Percentiles rank a stretch among this genome's conserved stretches.
Conservation (phyloP, 2,113 vertebrate species). For the Corythoichthys haematopterus region DNA sequence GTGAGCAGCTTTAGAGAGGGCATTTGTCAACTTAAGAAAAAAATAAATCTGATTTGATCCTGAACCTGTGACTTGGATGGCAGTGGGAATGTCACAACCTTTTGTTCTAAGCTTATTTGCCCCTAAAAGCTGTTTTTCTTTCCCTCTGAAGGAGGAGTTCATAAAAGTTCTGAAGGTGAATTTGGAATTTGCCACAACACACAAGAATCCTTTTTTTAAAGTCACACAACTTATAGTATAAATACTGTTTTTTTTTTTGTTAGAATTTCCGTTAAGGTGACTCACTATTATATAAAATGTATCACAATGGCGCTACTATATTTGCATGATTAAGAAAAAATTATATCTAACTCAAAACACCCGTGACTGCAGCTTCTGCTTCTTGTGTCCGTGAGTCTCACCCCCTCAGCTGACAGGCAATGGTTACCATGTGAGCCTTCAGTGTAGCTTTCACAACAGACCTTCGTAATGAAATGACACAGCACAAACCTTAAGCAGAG, state of each 20-base stretch:
- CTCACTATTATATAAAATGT: too few species aligned
- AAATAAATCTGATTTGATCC: background rate
- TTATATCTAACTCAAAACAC: background rate
- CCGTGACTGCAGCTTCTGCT: conserved; percentile 38
- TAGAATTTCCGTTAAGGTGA: too few species aligned
- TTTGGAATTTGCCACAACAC: background rate
- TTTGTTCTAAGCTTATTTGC: background rate
- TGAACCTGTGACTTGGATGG: conserved; percentile 1
- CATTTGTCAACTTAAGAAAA: background rate
- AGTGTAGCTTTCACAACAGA: background rate
- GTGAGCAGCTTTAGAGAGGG: background rate
- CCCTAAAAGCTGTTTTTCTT: background rate
- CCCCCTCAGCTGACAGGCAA: background rate
- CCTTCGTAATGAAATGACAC: background rate
- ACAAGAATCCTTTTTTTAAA: background rate
- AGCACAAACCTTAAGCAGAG: background rate
- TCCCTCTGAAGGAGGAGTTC: conserved; percentile 4
- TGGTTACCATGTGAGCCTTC: background rate
- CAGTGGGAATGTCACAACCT: conserved; percentile 17
- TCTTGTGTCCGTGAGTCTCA: background rate
- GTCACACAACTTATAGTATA: background rate
- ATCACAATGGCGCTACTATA: background rate
- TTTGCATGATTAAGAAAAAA: background rate
- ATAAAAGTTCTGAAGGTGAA: conserved; percentile 7
- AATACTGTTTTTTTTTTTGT: too few species aligned